Evolutionary conservation across 2,888 invertebrate genomes (phyloP).

Genomic region (Reticulitermes lucifugus): DNA sequence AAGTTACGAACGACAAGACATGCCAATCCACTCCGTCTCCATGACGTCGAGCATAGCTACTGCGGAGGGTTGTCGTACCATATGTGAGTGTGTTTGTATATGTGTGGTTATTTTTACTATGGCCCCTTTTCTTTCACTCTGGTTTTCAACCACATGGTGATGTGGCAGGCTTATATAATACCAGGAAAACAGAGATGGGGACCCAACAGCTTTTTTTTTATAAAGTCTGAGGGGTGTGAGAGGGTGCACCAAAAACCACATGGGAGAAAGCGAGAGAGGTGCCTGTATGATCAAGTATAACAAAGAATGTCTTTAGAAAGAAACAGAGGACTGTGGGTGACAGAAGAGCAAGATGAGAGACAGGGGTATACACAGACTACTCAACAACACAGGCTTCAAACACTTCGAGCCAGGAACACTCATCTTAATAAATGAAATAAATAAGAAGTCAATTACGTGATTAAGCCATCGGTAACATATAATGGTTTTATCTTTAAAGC

Average conservation of each 20-base stretch:
- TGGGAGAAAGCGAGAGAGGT: constrained; percentile 35
- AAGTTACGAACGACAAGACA: too few species aligned
- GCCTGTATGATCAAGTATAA: constrained; percentile 3
- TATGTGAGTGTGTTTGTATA: constrained; percentile 52
- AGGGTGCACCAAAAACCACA: constrained; percentile 41
- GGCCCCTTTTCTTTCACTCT: constrained; percentile 38
- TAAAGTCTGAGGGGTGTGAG: constrained; percentile 24
- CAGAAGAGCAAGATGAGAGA: not conserved
- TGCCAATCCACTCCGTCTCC: constrained; percentile 29
- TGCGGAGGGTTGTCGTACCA: constrained; percentile 37
- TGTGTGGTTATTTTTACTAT: constrained; percentile 53
- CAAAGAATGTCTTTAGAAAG: constrained; percentile 30
- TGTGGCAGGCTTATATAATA: constrained; percentile 45
- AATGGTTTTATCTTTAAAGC: too few species aligned
- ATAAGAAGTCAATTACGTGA: too few species aligned
- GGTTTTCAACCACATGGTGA: constrained; percentile 47
- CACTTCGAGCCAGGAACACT: too few species aligned
- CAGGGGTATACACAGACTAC: not conserved
- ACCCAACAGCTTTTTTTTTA: constrained; percentile 19
- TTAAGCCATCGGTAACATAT: too few species aligned
- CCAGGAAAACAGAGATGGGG: constrained; percentile 47
- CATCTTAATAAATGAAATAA: too few species aligned
- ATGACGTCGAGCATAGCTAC: constrained; percentile 26
- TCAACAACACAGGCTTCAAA: too few species aligned
- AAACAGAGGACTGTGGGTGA: not conserved